Percentiles rank a stretch among this genome's conserved stretches.
Conservation (phyloP, 2,113 vertebrate species). For the Cyrtonyx montezumae region DNA sequence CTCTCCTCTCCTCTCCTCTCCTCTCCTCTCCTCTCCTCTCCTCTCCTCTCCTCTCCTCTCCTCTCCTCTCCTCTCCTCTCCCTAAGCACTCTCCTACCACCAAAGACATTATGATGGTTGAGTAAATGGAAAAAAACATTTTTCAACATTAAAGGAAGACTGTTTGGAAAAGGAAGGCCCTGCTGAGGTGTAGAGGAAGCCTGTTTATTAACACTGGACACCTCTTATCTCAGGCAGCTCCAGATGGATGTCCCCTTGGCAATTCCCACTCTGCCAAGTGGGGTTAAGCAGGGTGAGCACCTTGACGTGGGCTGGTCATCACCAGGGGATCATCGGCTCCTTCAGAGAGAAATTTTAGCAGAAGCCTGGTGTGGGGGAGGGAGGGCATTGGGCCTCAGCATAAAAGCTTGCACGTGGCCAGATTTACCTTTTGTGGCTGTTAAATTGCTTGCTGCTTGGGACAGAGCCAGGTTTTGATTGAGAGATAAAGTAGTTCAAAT, state of each 20-base stretch:
- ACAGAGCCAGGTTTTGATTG: conserved; percentile 68
- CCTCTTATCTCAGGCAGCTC: conserved; percentile 92
- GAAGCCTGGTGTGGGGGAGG: conserved; percentile 19
- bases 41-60: not conserved
- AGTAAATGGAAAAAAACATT: conserved; percentile 93
- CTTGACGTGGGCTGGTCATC: conserved; percentile 77
- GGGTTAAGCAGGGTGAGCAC: conserved; percentile 79
- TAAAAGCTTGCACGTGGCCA: conserved; percentile 46
- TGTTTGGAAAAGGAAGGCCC: conserved; percentile 97
- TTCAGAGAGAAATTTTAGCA: conserved; percentile 57
- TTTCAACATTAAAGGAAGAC: conserved; percentile 91
- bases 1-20: not conserved
- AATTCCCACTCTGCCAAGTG: conserved; percentile 78
- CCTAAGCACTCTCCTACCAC: conserved; percentile 68
- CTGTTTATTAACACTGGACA: conserved; percentile 92
- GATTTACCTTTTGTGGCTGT: conserved; percentile 63
- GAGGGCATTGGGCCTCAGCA: conserved; percentile 15
- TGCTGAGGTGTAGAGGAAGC: conserved; percentile 93
- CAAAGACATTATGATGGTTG: conserved; percentile 83
- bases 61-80: not conserved
- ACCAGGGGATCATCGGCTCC: conserved; percentile 41
- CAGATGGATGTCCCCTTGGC: conserved; percentile 84
- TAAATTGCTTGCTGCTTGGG: conserved; percentile 69
- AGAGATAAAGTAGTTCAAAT: conserved; percentile 76
- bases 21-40: not conserved